Base-by-base conservation (phyloP, 2,797 vertebrate genomes). In the Lepilemur septentrionalis region DNA sequence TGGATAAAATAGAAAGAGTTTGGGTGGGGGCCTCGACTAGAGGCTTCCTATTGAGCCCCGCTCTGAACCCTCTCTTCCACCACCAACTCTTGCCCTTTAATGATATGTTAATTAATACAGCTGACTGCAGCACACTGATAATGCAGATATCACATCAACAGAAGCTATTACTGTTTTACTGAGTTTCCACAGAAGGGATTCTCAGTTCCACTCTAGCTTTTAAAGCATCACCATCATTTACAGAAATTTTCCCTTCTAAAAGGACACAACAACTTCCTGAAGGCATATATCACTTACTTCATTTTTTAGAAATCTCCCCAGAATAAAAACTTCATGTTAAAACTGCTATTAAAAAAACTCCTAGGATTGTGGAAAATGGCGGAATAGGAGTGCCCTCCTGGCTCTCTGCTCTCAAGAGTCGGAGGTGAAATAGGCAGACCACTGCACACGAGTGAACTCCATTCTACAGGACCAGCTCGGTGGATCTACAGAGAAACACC, bases 201-300 rank as follows among this genome's bases (percentile, higher is more conserved):
- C 98, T 99, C 97, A 99, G 97, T 98, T 99, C 99, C 98, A 99
- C 98, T 97, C 98, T 98, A 98, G 98, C 98, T 52, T 98, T 99
- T 99, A 98, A 98, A 95, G 98, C 95, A 76, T 99, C 98, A 35
- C 98, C 98, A 98, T 99, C 98, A 11, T 98, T 99, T 98, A 98
- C 97, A 75, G 98, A 98, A 18, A 18, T 52, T 98, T 99, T 99
- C 98, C 99, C 99, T 75, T 97, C 92, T 95, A 94, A 86, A 96
- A 96, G 98, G 97, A 97, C 17, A 97, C 18, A 97, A 15, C 93
- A 93, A 96, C 73, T 91, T 90, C 59, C 12, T 94, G 84, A 96
- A 97, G 96, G 50, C 55, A 89, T 70, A 79, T 82, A 61, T 85
- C 0, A 0, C 43, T 0, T 38, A 97, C 76, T 38, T 38, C 23